phyloP scores from a whole-genome alignment of 2,888 invertebrate species.

The Zygogramma bicolorata region DNA sequence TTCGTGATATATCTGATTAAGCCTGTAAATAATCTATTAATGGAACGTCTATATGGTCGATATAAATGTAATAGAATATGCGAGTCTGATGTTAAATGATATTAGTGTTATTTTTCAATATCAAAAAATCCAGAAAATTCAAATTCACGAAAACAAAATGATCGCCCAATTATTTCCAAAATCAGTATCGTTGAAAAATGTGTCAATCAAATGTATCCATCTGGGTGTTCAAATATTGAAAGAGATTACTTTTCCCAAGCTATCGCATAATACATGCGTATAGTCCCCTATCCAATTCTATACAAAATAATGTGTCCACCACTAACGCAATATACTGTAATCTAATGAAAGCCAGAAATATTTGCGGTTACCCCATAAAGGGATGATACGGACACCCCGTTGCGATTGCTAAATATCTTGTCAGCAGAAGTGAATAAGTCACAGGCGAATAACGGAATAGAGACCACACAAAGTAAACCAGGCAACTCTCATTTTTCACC shows the following conservation, averaged over 20 bases:
- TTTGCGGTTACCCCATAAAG: conserved; percentile 50
- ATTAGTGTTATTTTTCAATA: no score
- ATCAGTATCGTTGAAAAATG: no score
- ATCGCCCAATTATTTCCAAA: no score
- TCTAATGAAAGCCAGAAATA: conserved; percentile 29
- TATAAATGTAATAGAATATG: no score
- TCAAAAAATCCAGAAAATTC: no score
- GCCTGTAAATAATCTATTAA: no score
- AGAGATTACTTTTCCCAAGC: neutral
- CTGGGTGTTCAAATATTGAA: neutral
- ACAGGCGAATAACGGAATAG: conserved; percentile 24
- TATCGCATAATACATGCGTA: neutral
- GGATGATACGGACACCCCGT: conserved; percentile 51
- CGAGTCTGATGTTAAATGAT: no score
- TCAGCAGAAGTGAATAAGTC: conserved; percentile 43
- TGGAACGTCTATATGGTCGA: no score
- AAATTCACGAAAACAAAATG: no score
- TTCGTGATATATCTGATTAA: no score
- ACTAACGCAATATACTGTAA: conserved; percentile 21
- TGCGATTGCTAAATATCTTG: conserved; percentile 56
- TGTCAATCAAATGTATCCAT: no score
- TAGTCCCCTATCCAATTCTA: conserved; percentile 9
- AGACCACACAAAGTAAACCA: conserved; percentile 15
- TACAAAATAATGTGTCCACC: conserved; percentile 21
- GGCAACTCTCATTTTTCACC: neutral